These are phyloP conservation scores for Apocrypta bakeri DNA, from an alignment of 1,140 invertebrate species.

Conservation along the genomic window DNA sequence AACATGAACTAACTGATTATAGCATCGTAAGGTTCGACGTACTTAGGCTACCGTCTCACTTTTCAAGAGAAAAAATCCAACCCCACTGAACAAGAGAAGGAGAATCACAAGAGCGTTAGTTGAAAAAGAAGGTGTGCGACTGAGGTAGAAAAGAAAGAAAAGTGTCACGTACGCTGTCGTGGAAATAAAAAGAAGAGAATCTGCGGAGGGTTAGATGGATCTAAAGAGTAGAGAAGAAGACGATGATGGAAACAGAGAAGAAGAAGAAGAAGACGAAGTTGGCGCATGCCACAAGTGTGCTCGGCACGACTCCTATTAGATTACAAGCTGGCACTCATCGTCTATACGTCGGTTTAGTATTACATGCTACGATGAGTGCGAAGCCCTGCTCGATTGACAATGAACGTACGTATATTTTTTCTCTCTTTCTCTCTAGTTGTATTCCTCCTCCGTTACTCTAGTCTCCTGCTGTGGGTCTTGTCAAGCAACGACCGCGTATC, in stretches of 20 bases:
- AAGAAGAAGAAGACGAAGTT: conserved; percentile 50
- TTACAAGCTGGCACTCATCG: conserved; percentile 54
- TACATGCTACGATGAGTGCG: conserved; percentile 53
- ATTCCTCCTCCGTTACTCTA: conserved; percentile 2
- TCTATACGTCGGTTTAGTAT: conserved; percentile 57
- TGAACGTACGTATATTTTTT: conserved; percentile 58
- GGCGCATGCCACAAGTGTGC: conserved; percentile 71
- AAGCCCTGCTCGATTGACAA: conserved; percentile 56
- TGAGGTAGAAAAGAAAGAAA: conserved; percentile 44
- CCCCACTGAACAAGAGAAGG: not conserved
- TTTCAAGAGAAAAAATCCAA: conserved; percentile 11
- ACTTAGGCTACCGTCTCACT: not conserved
- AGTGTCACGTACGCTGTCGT: conserved; percentile 33
- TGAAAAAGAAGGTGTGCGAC: conserved; percentile 2
- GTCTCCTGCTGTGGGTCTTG: not conserved
- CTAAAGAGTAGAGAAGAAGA: conserved; percentile 33
- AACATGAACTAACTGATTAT: too few relatives aligned
- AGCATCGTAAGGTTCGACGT: not conserved
- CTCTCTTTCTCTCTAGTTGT: not conserved
- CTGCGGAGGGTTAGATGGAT: conserved; percentile 43
- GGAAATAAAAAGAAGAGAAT: conserved; percentile 36
- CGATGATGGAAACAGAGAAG: conserved; percentile 18
- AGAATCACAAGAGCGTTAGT: not conserved
- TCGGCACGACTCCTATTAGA: conserved; percentile 64
- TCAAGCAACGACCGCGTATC: conserved; percentile 9